Evolutionary conservation across 2,113 vertebrate genomes (phyloP).

Genomic region (Alectura lathami): DNA sequence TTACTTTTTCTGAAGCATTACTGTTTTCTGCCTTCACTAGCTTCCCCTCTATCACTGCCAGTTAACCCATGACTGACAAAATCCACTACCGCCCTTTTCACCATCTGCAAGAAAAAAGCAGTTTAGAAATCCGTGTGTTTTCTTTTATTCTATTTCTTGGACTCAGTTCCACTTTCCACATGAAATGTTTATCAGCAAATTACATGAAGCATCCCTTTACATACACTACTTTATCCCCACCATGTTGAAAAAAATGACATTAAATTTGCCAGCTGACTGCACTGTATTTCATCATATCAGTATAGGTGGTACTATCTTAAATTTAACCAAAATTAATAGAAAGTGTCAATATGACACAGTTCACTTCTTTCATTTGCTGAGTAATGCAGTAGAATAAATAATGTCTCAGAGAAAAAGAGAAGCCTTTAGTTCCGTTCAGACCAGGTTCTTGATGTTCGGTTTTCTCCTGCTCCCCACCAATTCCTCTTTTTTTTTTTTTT

Average conservation of each 20-base stretch:
- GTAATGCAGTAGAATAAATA: not conserved
- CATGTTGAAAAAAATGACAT: not conserved
- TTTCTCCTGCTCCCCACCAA: not conserved
- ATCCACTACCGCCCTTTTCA: not conserved
- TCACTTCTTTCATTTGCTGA: not conserved
- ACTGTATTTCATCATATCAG: not conserved
- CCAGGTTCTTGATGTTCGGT: not conserved
- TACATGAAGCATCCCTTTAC: not conserved
- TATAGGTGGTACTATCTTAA: not conserved
- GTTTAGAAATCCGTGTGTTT: not conserved
- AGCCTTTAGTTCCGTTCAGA: no score
- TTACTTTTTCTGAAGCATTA: not conserved
- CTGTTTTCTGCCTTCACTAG: not conserved
- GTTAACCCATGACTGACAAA: not conserved
- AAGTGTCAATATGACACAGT: not conserved
- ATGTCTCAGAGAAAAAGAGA: not conserved
- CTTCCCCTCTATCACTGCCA: not conserved
- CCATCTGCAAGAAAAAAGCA: not conserved
- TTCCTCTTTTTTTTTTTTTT: accelerated
- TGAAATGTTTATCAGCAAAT: not conserved
- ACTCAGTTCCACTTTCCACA: not conserved
- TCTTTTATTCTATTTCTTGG: not conserved
- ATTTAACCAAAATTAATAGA: not conserved
- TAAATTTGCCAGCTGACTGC: not conserved
- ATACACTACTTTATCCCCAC: not conserved